phyloP scores from a whole-genome alignment of 2,888 invertebrate species.

The Molorchus minor region DNA sequence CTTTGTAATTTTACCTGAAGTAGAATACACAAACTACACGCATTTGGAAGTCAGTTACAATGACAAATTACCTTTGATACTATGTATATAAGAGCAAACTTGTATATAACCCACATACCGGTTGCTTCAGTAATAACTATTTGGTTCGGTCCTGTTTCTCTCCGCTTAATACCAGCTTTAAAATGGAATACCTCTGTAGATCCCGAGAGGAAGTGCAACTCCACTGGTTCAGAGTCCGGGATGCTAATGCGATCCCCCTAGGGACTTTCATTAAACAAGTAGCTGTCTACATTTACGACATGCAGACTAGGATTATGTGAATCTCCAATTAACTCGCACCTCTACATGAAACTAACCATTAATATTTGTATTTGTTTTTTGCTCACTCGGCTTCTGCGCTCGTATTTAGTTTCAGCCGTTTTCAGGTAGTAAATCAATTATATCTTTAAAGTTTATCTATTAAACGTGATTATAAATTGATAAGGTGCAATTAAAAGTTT shows the following conservation, averaged over 20 bases:
- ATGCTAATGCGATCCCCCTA: conserved; percentile 59
- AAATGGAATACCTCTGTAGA: conserved; percentile 48
- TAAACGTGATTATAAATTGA: too few species aligned
- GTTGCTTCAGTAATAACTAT: background rate
- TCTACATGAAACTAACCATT: conserved; percentile 34
- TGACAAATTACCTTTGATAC: too few species aligned
- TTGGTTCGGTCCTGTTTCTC: conserved; percentile 27
- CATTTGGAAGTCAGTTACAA: too few species aligned
- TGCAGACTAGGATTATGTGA: conserved; percentile 43
- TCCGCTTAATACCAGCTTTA: conserved; percentile 54
- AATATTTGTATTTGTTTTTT: conserved; percentile 31
- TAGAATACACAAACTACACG: too few species aligned
- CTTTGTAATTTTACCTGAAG: too few species aligned
- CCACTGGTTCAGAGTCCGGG: conserved; percentile 44
- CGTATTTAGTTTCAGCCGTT: background rate
- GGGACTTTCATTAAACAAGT: conserved; percentile 61
- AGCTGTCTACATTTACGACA: conserved; percentile 58
- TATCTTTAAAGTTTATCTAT: background rate
- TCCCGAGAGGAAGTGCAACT: conserved; percentile 52
- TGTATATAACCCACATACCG: background rate
- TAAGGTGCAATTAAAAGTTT: too few species aligned
- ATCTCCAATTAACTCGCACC: conserved; percentile 35
- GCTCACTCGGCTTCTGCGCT: background rate
- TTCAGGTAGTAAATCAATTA: too few species aligned
- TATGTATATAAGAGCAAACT: too few species aligned